Base-by-base conservation (phyloP, 2,888 invertebrate genomes). In the Watsonalla cultraria region DNA sequence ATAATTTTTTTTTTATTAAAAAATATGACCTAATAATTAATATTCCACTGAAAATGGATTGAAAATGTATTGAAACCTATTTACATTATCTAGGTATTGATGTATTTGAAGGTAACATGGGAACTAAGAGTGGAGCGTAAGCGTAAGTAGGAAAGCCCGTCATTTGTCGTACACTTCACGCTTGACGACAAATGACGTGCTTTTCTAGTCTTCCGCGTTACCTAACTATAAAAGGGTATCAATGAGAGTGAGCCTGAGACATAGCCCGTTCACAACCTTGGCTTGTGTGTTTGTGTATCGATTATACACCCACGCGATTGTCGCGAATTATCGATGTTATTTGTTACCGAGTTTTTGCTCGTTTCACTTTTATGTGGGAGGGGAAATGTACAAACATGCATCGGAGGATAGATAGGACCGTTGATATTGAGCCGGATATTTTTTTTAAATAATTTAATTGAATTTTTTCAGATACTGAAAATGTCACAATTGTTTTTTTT, bases 291-390 rank as follows among this genome's bases (percentile, higher is more conserved):
- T 15, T 35, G 11, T 9, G 13, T 37, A 54, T 54, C 54, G 54
- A 54, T 51, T 51, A 45, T 35, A 13, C 51, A 13, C 54, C 54
- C 54, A 53, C 53, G 48, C 49, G 6, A 47, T 4, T 4, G 37
- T 37, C 11, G 49, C 49, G 49, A 49, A 39, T 49, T 37, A 49
- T 39, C 37, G 15, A 15, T 37, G 14, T 9, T 13, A 34, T 13
- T 48, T 33, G 33, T 35, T 45, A 42, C n/a, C 37, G 15, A 35
- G 46, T 46, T 50, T 35, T 51, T 51, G 34, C 13, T 0, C 35
- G 45, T 45, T 52, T 52, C 52, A 47, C 52, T 47, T 49, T 49
- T 15, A 13, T n/a, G 15, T 49, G 9, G 11, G 42, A 42, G 42
- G 7, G 37, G 37, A 7, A 37, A 37, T 8, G 24, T 24, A 4